Base-by-base conservation (phyloP, 2,113 vertebrate species). In the Macrotus californicus region DNA sequence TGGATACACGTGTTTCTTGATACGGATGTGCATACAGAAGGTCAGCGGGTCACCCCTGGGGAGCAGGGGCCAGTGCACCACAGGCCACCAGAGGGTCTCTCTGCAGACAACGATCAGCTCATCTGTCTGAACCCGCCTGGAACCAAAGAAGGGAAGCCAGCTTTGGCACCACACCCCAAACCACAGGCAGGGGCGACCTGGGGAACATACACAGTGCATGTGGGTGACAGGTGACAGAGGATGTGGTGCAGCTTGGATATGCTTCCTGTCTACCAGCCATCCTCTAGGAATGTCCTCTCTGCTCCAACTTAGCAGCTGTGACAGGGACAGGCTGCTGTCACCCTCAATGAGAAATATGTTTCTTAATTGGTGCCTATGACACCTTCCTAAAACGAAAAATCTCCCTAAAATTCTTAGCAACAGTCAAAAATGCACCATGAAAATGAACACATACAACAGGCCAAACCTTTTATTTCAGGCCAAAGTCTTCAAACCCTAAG, bases 191-290 rank as follows among this genome's bases (percentile, higher is more conserved):
- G 12, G 52, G 24, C 11, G 6, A 18, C 52, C n/a, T 24, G 9
- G 56, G 0, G 0, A 10, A 3, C 10, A 3, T 0, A 21, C 5
- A 3, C 21, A 2, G 8, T 7, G 6, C 0, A 0, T 0, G n/a
- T 1, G 10, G 43, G 50, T 3, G 26, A 39, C 7, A 12, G 29
- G 29, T 7, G 46, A 50, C 0, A 1, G 48, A 0, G 48, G 4
- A 1, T 2, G 8, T 0, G 34, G 80, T 48, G 15, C 11, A 9
- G 36, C 29, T 1, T 1, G 34, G 5, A n/a, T 0, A 29, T 3
- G 39, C 29, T 48, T 39, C 54, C 0, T 13, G 29, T 75, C 43
- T 3, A 12, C 43, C 61, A 1, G 34, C 21, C 0, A 1, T 14
- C 31, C 64, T 48, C 77, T 21, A 5, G 0, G 0, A 15, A 36